Conservation (phyloP, 1,140 invertebrate species). For the Caenorhabditis latens region DNA sequence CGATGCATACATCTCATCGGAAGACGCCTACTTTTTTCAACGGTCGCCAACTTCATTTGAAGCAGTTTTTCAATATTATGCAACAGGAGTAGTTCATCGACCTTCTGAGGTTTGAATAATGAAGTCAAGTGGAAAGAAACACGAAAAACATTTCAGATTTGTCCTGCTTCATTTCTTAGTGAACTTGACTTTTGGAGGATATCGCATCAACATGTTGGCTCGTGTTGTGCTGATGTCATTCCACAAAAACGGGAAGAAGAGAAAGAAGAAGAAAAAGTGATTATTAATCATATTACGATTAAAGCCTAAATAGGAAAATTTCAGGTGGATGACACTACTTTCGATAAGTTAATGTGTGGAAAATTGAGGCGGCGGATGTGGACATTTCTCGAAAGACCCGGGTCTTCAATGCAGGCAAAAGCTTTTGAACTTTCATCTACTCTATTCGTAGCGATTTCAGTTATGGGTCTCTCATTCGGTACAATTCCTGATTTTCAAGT, state of each 20-base stretch:
- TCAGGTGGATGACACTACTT: conserved; percentile 75
- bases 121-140: conserved; percentile 5
- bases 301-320: not conserved
- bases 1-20: conserved; percentile 71
- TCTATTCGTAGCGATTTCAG: conserved; percentile 76
- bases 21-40: conserved; percentile 73
- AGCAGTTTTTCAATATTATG: conserved; percentile 75
- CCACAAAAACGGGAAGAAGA: conserved; percentile 70
- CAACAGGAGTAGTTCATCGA: conserved; percentile 74
- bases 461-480: conserved; percentile 76
- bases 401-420: conserved; percentile 77
- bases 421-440: conserved; percentile 76
- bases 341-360: conserved; percentile 75
- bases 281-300: not conserved
- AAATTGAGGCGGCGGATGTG: conserved; percentile 75
- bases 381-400: conserved; percentile 76
- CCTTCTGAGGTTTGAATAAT: conserved; percentile 70
- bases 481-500: conserved; percentile 77
- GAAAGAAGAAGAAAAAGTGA: conserved; percentile 71
- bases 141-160: conserved; percentile 64
- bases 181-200: conserved; percentile 77
- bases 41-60: conserved; percentile 74
- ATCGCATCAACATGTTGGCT: conserved; percentile 72
- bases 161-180: conserved; percentile 74
- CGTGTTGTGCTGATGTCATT: conserved; percentile 74